These are phyloP conservation scores for Anarsia innoxiella DNA, from an alignment of 2,888 invertebrate species.

Conservation along the genomic window DNA sequence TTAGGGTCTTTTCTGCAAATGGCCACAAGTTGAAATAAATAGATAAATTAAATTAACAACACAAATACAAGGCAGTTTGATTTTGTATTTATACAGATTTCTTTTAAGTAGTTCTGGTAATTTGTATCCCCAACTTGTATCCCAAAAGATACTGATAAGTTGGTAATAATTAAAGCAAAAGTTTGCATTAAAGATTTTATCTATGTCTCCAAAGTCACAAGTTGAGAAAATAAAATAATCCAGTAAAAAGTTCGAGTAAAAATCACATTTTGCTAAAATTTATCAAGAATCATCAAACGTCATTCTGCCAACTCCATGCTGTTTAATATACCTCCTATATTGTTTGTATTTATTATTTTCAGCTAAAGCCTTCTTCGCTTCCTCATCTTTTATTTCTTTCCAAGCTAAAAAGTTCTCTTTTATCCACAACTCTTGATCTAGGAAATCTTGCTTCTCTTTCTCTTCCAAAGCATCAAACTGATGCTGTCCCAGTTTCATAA, in stretches of 20 bases:
- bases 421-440: conserved; percentile 87
- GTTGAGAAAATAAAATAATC: conserved; percentile 4
- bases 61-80: no score
- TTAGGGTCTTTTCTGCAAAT: no score
- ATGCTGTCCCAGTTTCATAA: conserved; percentile 82
- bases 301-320: conserved; percentile 91
- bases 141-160: no score
- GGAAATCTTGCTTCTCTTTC: conserved; percentile 80
- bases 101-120: no score
- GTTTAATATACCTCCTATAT: conserved; percentile 92
- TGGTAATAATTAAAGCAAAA: conserved; percentile 1
- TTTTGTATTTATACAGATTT: no score
- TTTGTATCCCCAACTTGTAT: no score
- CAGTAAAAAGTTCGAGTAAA: no score
- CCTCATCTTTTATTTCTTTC: conserved; percentile 89
- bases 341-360: conserved; percentile 92
- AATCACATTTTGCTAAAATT: conserved; percentile 13
- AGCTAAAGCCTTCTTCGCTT: conserved; percentile 87
- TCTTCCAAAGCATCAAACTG: conserved; percentile 86
- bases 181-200: neutral
- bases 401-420: conserved; percentile 85
- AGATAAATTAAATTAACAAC: no score
- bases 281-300: conserved; percentile 89
- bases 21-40: no score
- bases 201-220: neutral